A percentile compares a stretch with the other conserved stretches of the same genome.
phyloP scores from a whole-genome alignment of 2,113 vertebrate genomes.

The Calyptommatus sinebrachiatus region DNA sequence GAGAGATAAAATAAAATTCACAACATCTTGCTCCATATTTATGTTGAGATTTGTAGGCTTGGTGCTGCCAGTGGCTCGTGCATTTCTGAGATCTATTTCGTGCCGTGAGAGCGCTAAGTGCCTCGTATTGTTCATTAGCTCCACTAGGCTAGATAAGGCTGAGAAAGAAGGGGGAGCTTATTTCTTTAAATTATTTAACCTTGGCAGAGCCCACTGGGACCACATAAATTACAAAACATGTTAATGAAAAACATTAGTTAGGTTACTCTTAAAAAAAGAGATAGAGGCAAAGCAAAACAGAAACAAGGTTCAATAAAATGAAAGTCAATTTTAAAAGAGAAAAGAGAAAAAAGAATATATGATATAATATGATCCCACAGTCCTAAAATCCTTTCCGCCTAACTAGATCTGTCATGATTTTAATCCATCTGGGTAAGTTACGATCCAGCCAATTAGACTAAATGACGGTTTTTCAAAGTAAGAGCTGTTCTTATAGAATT shows the following conservation, averaged over 20 bases:
- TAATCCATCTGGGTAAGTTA: neutral
- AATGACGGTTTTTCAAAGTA: neutral
- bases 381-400: neutral
- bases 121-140: conserved; percentile 72
- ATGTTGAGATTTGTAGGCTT: conserved; percentile 70
- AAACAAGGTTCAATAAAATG: conserved; percentile 53
- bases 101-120: conserved; percentile 42
- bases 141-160: conserved; percentile 62
- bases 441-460: conserved; percentile 19
- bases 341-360: neutral
- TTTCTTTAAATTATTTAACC: conserved; percentile 82
- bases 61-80: conserved; percentile 53
- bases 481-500: neutral
- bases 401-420: rapidly evolving
- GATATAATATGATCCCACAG: conserved; percentile 8
- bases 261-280: conserved; percentile 52
- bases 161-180: conserved; percentile 44
- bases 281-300: conserved; percentile 37
- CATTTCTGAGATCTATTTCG: conserved; percentile 56
- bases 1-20: conserved; percentile 61
- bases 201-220: conserved; percentile 68
- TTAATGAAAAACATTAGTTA: conserved; percentile 80
- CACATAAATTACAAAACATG: conserved; percentile 69
- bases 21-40: conserved; percentile 71
- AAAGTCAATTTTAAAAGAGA: conserved; percentile 42